Evolutionary conservation across 2,797 vertebrate genomes (phyloP).

Genomic region (Nothura maculosa): DNA sequence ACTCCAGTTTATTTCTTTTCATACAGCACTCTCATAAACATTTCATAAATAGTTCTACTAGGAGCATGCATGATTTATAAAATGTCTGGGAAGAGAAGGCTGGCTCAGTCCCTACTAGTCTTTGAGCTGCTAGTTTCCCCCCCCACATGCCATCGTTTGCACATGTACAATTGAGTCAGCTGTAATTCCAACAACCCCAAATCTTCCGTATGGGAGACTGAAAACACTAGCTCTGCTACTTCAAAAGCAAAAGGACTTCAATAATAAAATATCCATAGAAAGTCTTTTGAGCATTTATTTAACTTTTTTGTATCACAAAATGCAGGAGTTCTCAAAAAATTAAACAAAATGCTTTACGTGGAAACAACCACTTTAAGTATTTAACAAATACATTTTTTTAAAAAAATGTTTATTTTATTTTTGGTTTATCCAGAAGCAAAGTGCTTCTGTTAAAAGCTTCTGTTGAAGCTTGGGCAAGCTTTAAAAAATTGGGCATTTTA

Average conservation of each 20-base stretch:
- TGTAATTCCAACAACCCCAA: conserved; percentile 55
- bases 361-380: not conserved
- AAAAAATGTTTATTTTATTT: too few species aligned
- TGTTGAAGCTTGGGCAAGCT: not conserved
- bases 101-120: not conserved
- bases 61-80: conserved; percentile 63
- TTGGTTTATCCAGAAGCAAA: not conserved
- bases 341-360: not conserved
- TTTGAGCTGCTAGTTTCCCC: conserved; percentile 9
- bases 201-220: conserved; percentile 26
- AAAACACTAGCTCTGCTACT: conserved; percentile 19
- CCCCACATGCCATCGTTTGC: conserved; percentile 19
- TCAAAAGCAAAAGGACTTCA: conserved; percentile 5
- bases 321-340: not conserved
- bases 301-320: not conserved
- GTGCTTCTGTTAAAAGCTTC: not conserved
- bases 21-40: conserved; percentile 55
- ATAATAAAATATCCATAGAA: not conserved
- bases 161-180: conserved; percentile 56
- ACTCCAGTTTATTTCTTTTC: conserved; percentile 40
- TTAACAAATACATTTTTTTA: too few species aligned
- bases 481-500: not conserved
- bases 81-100: conserved; percentile 37
- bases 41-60: conserved; percentile 64
- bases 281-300: not conserved